A percentile compares a stretch with the other conserved stretches of the same genome.
Conservation (phyloP, 2,888 invertebrate genomes). For the Pyrgus malvae region DNA sequence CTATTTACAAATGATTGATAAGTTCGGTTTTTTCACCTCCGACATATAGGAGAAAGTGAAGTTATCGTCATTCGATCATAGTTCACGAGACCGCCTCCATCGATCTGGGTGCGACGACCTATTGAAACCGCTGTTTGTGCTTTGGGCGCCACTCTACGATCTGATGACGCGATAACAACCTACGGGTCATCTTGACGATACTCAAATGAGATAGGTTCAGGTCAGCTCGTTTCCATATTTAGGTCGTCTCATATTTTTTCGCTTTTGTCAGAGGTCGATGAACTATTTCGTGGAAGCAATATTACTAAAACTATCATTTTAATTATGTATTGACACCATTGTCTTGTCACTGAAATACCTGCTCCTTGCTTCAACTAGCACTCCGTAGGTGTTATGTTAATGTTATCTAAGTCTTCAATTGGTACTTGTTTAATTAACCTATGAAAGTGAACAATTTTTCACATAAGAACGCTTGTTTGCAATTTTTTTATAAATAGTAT, state of each 20-base stretch:
- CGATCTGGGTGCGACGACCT: constrained; percentile 48
- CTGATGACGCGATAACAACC: constrained; percentile 10
- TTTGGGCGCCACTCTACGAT: constrained; percentile 2
- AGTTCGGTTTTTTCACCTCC: constrained; percentile 51
- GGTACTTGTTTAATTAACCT: too few relatives aligned
- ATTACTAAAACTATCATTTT: too few relatives aligned
- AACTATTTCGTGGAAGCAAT: not conserved
- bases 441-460: too few relatives aligned
- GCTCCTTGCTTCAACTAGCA: too few relatives aligned
- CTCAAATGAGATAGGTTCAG: constrained; percentile 6
- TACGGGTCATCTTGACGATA: constrained; percentile 4
- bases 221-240: constrained; percentile 6
- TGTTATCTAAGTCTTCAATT: too few relatives aligned
- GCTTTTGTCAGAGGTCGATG: not conserved
- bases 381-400: too few relatives aligned
- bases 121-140: constrained; percentile 30
- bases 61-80: constrained; percentile 52
- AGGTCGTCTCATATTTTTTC: not conserved
- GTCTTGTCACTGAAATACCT: too few relatives aligned
- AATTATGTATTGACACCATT: too few relatives aligned
- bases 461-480: too few relatives aligned
- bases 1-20: constrained; percentile 57
- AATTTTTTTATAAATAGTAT: too few relatives aligned
- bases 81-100: constrained; percentile 53
- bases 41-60: constrained; percentile 62